Evolutionary conservation across 2,797 vertebrate genomes (phyloP).

Genomic region (Onychomys arenicola): DNA sequence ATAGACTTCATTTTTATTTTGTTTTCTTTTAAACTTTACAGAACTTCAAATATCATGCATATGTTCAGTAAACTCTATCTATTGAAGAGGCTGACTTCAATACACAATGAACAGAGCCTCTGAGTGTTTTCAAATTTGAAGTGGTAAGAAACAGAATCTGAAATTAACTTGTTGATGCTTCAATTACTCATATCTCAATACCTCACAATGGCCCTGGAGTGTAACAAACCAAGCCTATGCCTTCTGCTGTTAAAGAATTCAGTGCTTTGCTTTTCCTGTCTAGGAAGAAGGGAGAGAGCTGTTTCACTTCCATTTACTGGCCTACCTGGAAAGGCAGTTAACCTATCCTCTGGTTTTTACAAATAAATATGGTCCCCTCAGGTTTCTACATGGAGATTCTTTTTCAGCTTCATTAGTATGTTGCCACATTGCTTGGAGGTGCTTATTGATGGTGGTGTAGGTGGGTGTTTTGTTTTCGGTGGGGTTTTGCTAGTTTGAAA

Average conservation of each 20-base stretch:
- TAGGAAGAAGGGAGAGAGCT: neutral
- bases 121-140: neutral
- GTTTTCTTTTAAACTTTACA: slow-evolving; percentile 48
- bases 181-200: neutral
- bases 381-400: neutral
- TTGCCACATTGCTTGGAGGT: neutral
- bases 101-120: neutral
- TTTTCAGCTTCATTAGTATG: neutral
- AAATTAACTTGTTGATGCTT: neutral
- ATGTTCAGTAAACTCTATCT: neutral
- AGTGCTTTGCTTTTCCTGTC: neutral
- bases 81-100: neutral
- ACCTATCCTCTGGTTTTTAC: neutral
- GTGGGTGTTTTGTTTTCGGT: neutral
- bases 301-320: neutral
- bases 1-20: slow-evolving; percentile 52
- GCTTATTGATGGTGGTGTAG: neutral
- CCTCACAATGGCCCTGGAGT: neutral
- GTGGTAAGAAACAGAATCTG: neutral
- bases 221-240: neutral
- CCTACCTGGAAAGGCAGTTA: neutral
- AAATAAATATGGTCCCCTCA: neutral
- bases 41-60: neutral
- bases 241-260: neutral
- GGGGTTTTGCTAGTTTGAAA: neutral